phyloP scores from a whole-genome alignment of 2,888 invertebrate genomes.

The Uloborus plumipes region DNA sequence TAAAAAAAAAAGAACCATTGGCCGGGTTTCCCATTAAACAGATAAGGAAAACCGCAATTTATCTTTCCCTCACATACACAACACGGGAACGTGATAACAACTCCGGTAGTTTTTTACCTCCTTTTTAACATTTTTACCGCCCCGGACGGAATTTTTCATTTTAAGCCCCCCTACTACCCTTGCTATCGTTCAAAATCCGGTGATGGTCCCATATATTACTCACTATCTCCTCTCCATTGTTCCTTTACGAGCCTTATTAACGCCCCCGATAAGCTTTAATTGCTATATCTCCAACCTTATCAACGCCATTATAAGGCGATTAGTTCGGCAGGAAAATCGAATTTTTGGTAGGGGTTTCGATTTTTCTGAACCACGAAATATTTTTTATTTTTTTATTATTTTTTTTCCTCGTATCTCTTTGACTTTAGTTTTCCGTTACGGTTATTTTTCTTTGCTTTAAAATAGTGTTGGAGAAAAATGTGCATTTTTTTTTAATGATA shows the following conservation, averaged over 20 bases:
- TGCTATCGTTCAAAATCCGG: slow-evolving; percentile 10
- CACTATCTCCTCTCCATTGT: slow-evolving; percentile 49
- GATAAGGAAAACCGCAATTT: slow-evolving; percentile 57
- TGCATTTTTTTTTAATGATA: too few species aligned
- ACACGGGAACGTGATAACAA: slow-evolving; percentile 46
- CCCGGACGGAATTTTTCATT: slow-evolving; percentile 7
- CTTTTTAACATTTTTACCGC: slow-evolving; percentile 40
- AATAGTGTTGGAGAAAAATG: not conserved
- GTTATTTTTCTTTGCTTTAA: slow-evolving; percentile 22
- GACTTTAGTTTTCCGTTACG: slow-evolving; percentile 15
- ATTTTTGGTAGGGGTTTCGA: slow-evolving; percentile 35
- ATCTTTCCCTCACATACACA: slow-evolving; percentile 34
- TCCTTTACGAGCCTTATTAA: slow-evolving; percentile 48
- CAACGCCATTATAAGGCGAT: slow-evolving; percentile 55
- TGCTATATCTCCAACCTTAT: slow-evolving; percentile 49
- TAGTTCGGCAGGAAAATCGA: slow-evolving; percentile 42
- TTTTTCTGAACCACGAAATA: slow-evolving; percentile 23
- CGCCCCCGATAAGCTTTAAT: slow-evolving; percentile 50
- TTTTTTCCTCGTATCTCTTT: not conserved
- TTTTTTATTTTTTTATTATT: not conserved
- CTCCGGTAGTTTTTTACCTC: slow-evolving; percentile 15
- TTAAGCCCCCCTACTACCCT: slow-evolving; percentile 1
- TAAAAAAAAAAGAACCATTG: slow-evolving; percentile 27
- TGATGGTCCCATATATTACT: slow-evolving; percentile 34
- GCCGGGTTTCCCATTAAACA: slow-evolving; percentile 48